Base-by-base conservation (phyloP, 2,888 invertebrate species). In the Tetranychus piercei region DNA sequence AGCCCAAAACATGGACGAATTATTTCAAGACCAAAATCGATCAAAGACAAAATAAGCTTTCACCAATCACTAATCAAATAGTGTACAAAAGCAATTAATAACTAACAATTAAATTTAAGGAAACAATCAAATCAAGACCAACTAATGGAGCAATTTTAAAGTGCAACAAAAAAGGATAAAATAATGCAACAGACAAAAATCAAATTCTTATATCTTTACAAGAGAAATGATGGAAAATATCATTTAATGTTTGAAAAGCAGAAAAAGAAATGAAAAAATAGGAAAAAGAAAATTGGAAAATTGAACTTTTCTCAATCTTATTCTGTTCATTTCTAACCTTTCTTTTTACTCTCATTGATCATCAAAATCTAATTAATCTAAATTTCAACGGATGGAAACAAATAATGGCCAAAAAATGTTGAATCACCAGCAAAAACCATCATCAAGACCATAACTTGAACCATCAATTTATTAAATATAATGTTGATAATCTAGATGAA, bases 91-190 rank as follows among this genome's bases (percentile, higher is more conserved):
- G 15, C 15, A 55, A 55, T 55, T 55, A 45, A 45, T 45, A 9
- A n/a, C n/a, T n/a, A 34, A 5, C 34, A 34, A 34, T 5, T 6
- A 2, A 15, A 15, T 9, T 55, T 55, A 15, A 55, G 6, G 55
- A 55, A 55, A 55, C 55, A 55, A 55, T 55, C 55, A 55, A 55
- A 55, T 55, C 55, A 55, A 55, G 55, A 55, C 55, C 55, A 55
- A 55, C 7, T 15, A 55, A 55, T 55, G 55, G 9, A 55, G 5
- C 2, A 55, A 15, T 15, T 55, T 3, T 5, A 34, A 34, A 34
- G 34, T 34, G 34, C 34, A 34, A 34, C 34, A 55, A 15, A 9
- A 55, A 55, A 55, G 5, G 9, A 55, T 6, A 9, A 55, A 55
- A 55, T 55, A 15, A 15, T 15, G 15, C 15, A 15, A 55, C 55